Conservation (phyloP, 2,113 vertebrate genomes). For the Setophaga kirtlandii region DNA sequence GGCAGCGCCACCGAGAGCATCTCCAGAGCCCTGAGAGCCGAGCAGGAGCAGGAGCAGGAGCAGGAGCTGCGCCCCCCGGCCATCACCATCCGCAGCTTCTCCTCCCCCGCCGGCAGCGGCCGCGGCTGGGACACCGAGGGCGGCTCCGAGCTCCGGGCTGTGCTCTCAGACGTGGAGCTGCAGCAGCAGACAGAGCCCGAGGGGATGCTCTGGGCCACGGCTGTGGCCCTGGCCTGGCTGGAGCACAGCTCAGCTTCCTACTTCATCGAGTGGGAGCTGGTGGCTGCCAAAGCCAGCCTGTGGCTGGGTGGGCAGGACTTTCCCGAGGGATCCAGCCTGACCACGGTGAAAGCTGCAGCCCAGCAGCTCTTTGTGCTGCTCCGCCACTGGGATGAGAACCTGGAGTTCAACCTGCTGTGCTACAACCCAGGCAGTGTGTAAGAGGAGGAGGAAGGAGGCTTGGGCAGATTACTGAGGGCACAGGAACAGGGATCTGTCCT, state of each 20-base stretch:
- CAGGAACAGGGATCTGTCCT: not conserved
- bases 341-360: slow-evolving; percentile 82
- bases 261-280: slow-evolving; percentile 94
- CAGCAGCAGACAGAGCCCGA: slow-evolving; percentile 70
- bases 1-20: not conserved
- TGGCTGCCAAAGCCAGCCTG: slow-evolving; percentile 90
- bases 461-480: rapidly evolving
- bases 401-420: slow-evolving; percentile 94
- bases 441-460: not conserved
- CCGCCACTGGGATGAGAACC: slow-evolving; percentile 95
- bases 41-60: slow-evolving; percentile 70
- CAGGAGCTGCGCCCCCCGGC: not conserved
- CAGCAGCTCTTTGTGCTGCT: slow-evolving; percentile 96
- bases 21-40: slow-evolving; percentile 3
- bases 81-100: slow-evolving; percentile 42
- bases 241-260: slow-evolving; percentile 92
- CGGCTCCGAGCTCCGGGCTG: not conserved
- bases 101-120: slow-evolving; percentile 19
- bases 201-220: slow-evolving; percentile 91
- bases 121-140: not conserved
- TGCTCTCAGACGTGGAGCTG: not conserved
- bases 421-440: slow-evolving; percentile 91
- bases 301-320: slow-evolving; percentile 87
- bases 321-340: slow-evolving; percentile 81
- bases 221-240: slow-evolving; percentile 92